These are phyloP conservation scores for Oreochromis tanganicae DNA, from an alignment of 2,113 vertebrate genomes.

Conservation along the genomic window DNA sequence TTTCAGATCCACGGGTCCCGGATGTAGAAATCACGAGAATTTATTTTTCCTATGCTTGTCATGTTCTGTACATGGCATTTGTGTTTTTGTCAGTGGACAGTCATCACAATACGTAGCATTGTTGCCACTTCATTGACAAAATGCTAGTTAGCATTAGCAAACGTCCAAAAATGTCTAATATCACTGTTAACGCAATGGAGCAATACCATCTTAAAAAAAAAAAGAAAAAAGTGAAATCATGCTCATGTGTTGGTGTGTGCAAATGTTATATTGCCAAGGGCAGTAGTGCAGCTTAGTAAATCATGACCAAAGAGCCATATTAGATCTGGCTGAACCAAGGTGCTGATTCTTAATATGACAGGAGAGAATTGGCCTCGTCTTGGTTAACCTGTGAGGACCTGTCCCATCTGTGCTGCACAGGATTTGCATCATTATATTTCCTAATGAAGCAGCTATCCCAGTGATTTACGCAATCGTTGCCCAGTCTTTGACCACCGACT, in stretches of 20 bases:
- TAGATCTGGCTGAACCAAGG: neutral
- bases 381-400: neutral
- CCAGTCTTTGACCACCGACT: neutral
- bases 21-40: conserved; percentile 61
- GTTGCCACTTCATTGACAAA: neutral
- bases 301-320: conserved; percentile 56
- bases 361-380: neutral
- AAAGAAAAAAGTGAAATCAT: neutral
- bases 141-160: neutral
- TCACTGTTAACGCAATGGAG: neutral
- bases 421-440: neutral
- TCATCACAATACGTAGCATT: conserved; percentile 13
- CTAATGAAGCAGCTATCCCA: neutral
- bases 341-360: conserved; percentile 6
- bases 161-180: neutral
- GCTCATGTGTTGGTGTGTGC: neutral
- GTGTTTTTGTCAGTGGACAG: neutral
- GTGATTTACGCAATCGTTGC: neutral
- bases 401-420: neutral
- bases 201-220: neutral
- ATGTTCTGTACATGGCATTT: neutral
- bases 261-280: neutral
- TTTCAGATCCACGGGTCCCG: conserved; percentile 77
- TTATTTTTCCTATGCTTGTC: neutral
- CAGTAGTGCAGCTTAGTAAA: conserved; percentile 53